These are phyloP conservation scores for Spinibarbus caldwelli DNA, from an alignment of 2,797 vertebrate genomes.

Conservation along the genomic window DNA sequence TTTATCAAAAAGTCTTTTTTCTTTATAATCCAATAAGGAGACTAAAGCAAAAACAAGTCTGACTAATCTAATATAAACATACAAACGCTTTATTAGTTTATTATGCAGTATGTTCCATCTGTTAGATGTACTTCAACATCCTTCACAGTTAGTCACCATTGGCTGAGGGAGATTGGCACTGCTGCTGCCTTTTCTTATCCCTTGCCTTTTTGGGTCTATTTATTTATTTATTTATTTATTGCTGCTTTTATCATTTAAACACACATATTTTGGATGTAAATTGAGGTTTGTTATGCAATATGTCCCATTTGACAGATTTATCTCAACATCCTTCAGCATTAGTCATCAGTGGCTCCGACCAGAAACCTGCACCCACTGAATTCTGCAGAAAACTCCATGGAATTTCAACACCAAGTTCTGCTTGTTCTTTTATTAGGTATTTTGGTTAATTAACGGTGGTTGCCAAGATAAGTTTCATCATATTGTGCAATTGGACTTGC, in stretches of 20 bases:
- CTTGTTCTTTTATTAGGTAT: background rate
- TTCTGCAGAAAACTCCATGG: background rate
- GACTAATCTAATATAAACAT: conserved; percentile 17
- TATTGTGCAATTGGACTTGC: background rate
- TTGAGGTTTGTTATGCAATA: conserved; percentile 12
- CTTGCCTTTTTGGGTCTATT: background rate
- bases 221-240: background rate
- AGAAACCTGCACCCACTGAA: background rate
- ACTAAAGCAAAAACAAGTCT: background rate
- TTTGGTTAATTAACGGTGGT: background rate
- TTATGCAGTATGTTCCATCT: background rate
- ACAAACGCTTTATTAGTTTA: background rate
- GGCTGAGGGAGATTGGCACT: background rate
- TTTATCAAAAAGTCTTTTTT: background rate
- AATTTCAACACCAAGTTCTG: background rate
- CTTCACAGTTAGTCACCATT: conserved; percentile 14
- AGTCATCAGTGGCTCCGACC: background rate
- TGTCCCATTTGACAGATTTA: conserved; percentile 1
- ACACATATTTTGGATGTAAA: background rate
- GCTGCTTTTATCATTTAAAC: background rate
- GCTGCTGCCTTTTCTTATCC: background rate
- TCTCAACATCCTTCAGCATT: conserved; percentile 11
- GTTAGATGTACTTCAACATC: conserved; percentile 5
- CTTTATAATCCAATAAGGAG: background rate
- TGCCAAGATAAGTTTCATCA: background rate